Evolutionary conservation across 2,113 vertebrate genomes (phyloP).

Genomic region (Malurus elegans): DNA sequence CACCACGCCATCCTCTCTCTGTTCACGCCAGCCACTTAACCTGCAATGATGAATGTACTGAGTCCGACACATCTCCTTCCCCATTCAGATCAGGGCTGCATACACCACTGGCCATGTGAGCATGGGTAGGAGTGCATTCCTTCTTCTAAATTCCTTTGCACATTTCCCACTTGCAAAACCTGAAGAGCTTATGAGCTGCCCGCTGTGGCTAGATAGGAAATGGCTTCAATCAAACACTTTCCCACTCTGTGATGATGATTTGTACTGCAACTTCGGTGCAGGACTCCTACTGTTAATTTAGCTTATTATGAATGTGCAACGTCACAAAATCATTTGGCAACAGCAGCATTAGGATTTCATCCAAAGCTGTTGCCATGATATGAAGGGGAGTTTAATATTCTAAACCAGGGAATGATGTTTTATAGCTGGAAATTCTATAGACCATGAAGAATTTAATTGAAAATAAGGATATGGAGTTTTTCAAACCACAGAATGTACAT

Average conservation of each 20-base stretch:
- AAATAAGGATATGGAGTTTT: neutral
- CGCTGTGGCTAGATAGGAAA: neutral
- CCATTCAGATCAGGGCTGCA: neutral
- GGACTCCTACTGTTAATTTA: neutral
- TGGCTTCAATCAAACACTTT: neutral
- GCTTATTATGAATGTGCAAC: neutral
- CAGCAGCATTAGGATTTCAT: neutral
- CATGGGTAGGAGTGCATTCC: neutral
- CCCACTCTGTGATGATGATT: neutral
- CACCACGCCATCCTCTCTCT: neutral
- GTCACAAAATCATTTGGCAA: neutral
- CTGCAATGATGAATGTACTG: neutral
- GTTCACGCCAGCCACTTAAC: neutral
- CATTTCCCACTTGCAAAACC: neutral
- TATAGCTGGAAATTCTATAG: neutral
- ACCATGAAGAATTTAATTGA: neutral
- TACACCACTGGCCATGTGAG: neutral
- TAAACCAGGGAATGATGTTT: neutral
- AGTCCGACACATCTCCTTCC: neutral
- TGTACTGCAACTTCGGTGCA: neutral
- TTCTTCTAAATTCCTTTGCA: neutral
- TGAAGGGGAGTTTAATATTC: neutral
- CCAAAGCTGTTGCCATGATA: neutral
- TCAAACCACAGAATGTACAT: neutral
- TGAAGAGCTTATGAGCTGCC: neutral